Evolutionary conservation across 2,797 vertebrate genomes (phyloP).

Genomic region (Agapornis canus): DNA sequence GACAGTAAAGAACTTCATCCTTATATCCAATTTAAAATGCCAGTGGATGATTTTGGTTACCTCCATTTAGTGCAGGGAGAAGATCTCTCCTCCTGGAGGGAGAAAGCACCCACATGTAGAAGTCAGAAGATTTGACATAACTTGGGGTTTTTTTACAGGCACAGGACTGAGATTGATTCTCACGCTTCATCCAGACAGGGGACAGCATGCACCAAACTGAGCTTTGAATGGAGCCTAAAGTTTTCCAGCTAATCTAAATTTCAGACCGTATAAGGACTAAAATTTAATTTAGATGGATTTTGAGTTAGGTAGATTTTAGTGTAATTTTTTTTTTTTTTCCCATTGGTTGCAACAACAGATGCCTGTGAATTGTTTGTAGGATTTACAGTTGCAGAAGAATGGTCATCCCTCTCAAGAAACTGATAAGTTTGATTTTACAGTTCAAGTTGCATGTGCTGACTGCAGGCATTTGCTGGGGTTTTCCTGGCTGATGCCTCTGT

Average conservation of each 20-base stretch:
- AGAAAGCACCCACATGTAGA: rapidly evolving
- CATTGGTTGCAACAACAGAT: rapidly evolving
- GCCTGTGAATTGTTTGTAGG: background rate
- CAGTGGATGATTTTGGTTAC: no score
- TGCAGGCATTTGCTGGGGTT: background rate
- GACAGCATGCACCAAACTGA: background rate
- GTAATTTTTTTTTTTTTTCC: no score
- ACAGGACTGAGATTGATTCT: background rate
- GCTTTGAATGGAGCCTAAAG: rapidly evolving
- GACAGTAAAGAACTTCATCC: no score
- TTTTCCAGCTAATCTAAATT: background rate
- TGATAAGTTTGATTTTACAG: background rate
- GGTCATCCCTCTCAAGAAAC: background rate
- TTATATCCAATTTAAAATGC: no score
- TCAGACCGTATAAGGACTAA: background rate
- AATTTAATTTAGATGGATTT: background rate
- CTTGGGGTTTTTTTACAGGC: background rate
- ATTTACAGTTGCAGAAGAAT: background rate
- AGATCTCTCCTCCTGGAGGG: no score
- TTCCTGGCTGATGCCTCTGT: background rate
- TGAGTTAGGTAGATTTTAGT: background rate
- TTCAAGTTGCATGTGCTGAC: background rate
- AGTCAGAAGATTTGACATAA: background rate
- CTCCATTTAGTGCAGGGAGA: background rate
- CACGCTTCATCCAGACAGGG: background rate